Conservation (phyloP, 2,888 invertebrate species). For the Diplolepis rosae region DNA sequence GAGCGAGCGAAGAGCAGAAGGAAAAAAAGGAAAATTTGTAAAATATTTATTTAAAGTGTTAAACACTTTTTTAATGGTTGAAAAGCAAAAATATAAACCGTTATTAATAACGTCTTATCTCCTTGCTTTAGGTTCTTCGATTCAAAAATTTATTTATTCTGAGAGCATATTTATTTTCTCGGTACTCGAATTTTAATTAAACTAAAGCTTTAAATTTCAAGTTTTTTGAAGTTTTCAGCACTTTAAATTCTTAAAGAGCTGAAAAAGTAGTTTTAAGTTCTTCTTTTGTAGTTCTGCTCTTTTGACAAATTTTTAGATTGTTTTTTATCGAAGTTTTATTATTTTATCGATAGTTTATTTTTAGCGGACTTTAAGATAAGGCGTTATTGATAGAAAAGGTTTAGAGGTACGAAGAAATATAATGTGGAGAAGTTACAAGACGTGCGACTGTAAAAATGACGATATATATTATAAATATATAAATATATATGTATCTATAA, state of each 20-base stretch:
- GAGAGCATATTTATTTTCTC: background rate
- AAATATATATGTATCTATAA: conserved; percentile 43
- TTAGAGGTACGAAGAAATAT: conserved; percentile 34
- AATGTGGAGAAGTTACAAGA: conserved; percentile 23
- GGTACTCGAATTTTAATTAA: background rate
- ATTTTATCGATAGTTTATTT: conserved; percentile 19
- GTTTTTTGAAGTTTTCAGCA: background rate
- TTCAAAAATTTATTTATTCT: background rate
- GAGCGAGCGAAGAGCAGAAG: conserved; percentile 36
- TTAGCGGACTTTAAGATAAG: conserved; percentile 45
- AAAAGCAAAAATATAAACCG: conserved; percentile 10
- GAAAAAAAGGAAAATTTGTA: conserved; percentile 51
- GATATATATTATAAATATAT: conserved; percentile 40
- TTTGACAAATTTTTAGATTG: conserved; percentile 9
- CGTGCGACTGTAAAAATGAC: conserved; percentile 29
- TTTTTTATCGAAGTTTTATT: conserved; percentile 19
- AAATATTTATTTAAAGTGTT: conserved; percentile 63
- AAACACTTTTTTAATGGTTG: conserved; percentile 22
- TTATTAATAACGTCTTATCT: conserved; percentile 28
- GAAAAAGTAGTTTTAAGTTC: conserved; percentile 1
- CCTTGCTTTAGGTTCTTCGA: background rate
- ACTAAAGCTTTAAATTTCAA: background rate
- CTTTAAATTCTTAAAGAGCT: background rate
- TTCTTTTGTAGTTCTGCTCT: background rate
- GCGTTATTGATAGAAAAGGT: conserved; percentile 49